Evolutionary conservation across 2,888 invertebrate genomes (phyloP).

Genomic region (Cancer borealis): DNA sequence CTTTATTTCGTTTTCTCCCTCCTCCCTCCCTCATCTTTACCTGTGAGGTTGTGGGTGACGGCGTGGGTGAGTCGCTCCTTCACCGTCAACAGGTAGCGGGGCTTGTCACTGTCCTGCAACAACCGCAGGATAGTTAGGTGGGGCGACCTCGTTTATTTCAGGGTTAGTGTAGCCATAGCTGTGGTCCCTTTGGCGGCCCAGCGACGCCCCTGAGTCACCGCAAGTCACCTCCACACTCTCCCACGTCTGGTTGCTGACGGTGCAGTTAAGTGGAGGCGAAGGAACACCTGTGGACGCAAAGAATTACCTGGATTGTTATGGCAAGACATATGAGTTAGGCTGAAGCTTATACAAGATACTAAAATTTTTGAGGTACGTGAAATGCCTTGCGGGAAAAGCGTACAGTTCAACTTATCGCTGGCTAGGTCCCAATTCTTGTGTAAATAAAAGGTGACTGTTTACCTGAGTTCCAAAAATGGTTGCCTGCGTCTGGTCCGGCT

Average conservation of each 20-base stretch:
- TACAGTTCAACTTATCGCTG: background rate
- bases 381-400: background rate
- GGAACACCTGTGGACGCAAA: conserved; percentile 68
- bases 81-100: conserved; percentile 73
- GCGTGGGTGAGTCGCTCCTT: conserved; percentile 62
- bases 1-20: background rate
- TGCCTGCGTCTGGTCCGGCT: background rate
- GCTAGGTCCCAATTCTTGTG: background rate
- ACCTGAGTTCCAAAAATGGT: background rate
- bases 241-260: conserved; percentile 77
- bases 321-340: background rate
- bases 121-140: conserved; percentile 53
- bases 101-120: conserved; percentile 68
- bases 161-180: conserved; percentile 26
- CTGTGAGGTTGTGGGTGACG: conserved; percentile 72
- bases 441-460: background rate
- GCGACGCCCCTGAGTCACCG: conserved; percentile 50
- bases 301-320: background rate
- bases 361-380: background rate
- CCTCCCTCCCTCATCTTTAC: conserved; percentile 43
- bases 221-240: conserved; percentile 76
- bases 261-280: conserved; percentile 72
- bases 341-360: background rate
- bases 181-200: conserved; percentile 44
- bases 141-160: background rate